Base-by-base conservation (phyloP, 2,888 invertebrate genomes). In the Troides oblongomaculatus region DNA sequence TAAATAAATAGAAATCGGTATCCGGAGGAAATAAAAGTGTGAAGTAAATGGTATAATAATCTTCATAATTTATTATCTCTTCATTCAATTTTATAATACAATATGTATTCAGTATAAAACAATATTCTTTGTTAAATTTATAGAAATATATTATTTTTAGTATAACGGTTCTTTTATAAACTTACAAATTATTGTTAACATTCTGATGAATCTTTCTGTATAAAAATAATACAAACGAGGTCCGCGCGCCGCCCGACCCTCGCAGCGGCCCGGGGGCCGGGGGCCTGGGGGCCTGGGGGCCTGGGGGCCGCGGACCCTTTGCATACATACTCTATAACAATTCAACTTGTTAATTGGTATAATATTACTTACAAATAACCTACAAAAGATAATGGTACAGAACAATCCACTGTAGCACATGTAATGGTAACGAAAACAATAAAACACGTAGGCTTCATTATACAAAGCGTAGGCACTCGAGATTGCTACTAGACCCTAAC, bases 381-480 rank as follows among this genome's bases (percentile, higher is more conserved):
- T 90, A 90, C 80, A 90, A 84, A 90, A 90, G 90, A 92, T 88
- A 89, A 90, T 89, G 89, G 86, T 91, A 91, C 89, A 89, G 89
- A 87, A 87, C 84, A 83, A 82, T 81, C 74, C 81, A 85, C 88
- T 88, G 90, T 85, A 89, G 90, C 89, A 84, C 87, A 85, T 87
- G 78, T 85, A 85, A 90, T 91, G 92, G 92, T 91, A 92, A 92
- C 91, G 90, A 92, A 92, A 92, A 91, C 89, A 92, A 89, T 90
- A 85, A 86, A 90, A 90, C 70, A 89, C 84, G 83, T 86, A 90
- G 87, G 90, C 90, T 92, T 91, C 88, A 89, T 87, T 92, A 90
- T 91, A 92, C 91, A 92, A 92, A 92, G 92, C 92, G 88, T 92
- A 92, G 92, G 92, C 92, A 92, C 92, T 92, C 92, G 92, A 92